Percentiles rank a stretch among this genome's conserved stretches.
These are phyloP conservation scores for Fratercula arctica DNA, from an alignment of 2,797 vertebrate species.

Conservation along the genomic window DNA sequence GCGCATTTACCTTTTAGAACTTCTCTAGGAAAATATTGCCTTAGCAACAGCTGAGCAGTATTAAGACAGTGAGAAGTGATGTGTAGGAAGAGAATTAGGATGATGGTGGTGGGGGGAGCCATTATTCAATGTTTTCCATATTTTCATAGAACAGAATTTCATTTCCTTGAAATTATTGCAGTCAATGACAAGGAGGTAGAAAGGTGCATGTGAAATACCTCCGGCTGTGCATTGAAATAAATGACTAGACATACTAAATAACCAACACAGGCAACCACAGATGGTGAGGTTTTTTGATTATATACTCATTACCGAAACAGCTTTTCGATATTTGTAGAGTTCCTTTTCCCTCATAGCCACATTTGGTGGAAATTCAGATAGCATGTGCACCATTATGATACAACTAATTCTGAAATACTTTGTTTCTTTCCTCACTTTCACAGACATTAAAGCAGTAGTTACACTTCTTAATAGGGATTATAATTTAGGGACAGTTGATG, in stretches of 20 bases:
- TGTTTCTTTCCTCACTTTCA: not conserved
- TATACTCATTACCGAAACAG: not conserved
- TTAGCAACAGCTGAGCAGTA: not conserved
- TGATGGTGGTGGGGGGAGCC: not conserved
- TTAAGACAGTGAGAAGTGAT: not conserved
- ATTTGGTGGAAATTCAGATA: not conserved
- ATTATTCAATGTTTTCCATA: conserved; percentile 7
- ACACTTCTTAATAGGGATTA: not conserved
- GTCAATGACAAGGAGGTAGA: not conserved
- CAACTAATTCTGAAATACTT: not conserved
- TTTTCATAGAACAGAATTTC: not conserved
- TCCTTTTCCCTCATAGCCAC: not conserved
- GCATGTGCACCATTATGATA: not conserved
- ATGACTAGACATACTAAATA: not conserved
- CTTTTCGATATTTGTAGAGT: not conserved
- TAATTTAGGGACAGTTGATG: not conserved
- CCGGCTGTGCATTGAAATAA: not conserved
- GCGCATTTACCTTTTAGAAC: not conserved
- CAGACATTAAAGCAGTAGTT: not conserved
- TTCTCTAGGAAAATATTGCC: not conserved
- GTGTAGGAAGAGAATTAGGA: not conserved
- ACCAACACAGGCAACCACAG: not conserved
- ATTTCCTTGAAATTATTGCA: not conserved
- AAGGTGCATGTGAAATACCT: not conserved
- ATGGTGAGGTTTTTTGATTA: not conserved